Percentiles rank a stretch among this genome's conserved stretches.
These are phyloP conservation scores for Dendrocincla tyrannina DNA, from an alignment of 2,797 vertebrate species.

Conservation along the genomic window DNA sequence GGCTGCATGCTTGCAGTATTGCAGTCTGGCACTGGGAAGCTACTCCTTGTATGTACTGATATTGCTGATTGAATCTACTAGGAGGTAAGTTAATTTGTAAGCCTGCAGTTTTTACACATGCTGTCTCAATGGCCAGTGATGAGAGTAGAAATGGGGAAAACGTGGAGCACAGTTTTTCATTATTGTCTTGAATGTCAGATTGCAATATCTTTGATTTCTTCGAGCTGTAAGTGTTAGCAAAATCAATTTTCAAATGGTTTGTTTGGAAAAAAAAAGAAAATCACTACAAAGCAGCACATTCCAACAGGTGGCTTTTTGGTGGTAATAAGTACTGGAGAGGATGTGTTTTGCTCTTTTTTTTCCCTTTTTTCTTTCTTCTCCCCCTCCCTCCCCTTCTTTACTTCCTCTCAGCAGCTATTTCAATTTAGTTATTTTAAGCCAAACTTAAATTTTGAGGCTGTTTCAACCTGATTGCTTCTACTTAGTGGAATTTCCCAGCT, in stretches of 20 bases:
- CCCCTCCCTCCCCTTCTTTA: accelerated
- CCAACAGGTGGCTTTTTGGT: background rate
- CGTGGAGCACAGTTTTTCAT: background rate
- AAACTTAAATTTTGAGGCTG: background rate
- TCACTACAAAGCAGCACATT: background rate
- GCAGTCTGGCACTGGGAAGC: conserved; percentile 2
- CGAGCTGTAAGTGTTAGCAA: background rate
- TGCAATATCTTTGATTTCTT: conserved; percentile 1
- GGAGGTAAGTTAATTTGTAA: conserved; percentile 63
- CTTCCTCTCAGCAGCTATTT: background rate
- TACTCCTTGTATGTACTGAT: conserved; percentile 15
- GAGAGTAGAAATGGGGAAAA: background rate
- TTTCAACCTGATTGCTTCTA: background rate
- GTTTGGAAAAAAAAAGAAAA: background rate
- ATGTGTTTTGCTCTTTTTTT: background rate
- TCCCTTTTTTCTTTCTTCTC: accelerated
- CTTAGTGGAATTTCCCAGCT: background rate
- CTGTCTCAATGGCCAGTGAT: background rate
- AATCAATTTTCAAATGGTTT: conserved; percentile 5
- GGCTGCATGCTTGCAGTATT: background rate
- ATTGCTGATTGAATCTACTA: conserved; percentile 24
- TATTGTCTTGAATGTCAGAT: background rate
- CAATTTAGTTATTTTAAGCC: background rate
- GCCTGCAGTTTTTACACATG: background rate
- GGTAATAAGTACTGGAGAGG: background rate